Percentiles rank a stretch among this genome's conserved stretches.
phyloP scores from a whole-genome alignment of 2,888 invertebrate species.

The Charanyca ferruginea region DNA sequence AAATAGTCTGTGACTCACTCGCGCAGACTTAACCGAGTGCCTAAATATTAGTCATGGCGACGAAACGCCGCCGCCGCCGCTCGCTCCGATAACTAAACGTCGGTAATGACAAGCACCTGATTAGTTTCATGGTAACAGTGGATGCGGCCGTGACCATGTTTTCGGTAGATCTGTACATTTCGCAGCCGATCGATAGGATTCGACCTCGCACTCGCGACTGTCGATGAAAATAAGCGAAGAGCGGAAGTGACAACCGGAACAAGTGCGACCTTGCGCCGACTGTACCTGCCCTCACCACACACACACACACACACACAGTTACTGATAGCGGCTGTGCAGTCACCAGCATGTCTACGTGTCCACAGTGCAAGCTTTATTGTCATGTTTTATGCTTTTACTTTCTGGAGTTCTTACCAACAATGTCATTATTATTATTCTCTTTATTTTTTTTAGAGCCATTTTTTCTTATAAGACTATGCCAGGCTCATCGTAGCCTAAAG shows the following conservation, averaged over 20 bases:
- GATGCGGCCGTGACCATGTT: neutral
- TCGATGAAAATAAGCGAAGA: conserved; percentile 12
- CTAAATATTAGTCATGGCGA: conserved; percentile 36
- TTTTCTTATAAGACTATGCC: no score
- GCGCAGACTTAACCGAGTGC: conserved; percentile 37
- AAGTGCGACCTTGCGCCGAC: conserved; percentile 7
- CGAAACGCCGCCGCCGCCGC: conserved; percentile 6
- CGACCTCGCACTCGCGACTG: conserved; percentile 12
- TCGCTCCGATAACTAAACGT: neutral
- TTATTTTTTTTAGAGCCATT: no score
- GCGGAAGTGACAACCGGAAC: conserved; percentile 26
- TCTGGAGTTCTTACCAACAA: no score
- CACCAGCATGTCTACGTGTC: neutral
- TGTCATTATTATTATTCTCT: no score
- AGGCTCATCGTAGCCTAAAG: no score
- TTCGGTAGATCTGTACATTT: neutral
- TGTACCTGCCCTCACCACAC: neutral
- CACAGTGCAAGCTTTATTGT: no score
- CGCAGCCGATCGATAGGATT: conserved; percentile 1
- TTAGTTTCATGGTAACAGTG: neutral
- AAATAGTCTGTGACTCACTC: conserved; percentile 55
- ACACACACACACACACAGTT: neutral
- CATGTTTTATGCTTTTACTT: no score
- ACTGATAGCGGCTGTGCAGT: neutral
- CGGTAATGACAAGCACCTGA: no score